A percentile compares a stretch with the other conserved stretches of the same genome.
Evolutionary conservation across 2,113 vertebrate genomes (phyloP).

Genomic region (Ophthalmolycus amberensis): DNA sequence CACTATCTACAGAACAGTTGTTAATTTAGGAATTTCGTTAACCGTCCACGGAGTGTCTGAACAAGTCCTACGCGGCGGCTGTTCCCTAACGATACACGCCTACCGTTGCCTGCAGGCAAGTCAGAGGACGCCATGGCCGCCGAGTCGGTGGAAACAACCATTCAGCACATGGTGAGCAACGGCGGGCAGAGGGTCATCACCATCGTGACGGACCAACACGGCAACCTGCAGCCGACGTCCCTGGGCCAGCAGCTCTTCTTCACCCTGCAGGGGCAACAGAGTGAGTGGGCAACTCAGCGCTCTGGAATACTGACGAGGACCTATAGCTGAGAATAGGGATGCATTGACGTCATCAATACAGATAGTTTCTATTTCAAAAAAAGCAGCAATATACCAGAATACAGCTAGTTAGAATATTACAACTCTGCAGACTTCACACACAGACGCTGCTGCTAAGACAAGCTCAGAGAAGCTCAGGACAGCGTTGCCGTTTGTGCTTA

Average conservation of each 20-base stretch:
- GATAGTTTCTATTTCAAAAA: not conserved
- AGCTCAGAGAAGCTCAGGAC: not conserved
- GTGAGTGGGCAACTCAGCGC: conserved; percentile 58
- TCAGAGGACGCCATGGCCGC: conserved; percentile 73
- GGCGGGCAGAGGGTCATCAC: conserved; percentile 84
- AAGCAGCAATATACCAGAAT: too few species aligned
- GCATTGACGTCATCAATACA: not conserved
- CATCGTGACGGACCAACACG: conserved; percentile 82
- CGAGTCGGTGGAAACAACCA: conserved; percentile 60
- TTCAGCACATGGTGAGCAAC: conserved; percentile 75
- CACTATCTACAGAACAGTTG: too few species aligned
- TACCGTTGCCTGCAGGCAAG: conserved; percentile 53
- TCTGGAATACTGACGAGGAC: not conserved
- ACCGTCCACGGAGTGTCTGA: not conserved
- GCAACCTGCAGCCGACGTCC: conserved; percentile 70
- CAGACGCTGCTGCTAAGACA: not conserved
- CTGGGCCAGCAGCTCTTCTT: conserved; percentile 81
- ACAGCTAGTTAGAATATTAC: not conserved
- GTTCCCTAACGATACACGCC: conserved; percentile 32
- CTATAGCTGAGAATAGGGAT: not conserved
- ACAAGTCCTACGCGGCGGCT: conserved; percentile 1
- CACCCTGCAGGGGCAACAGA: conserved; percentile 84
- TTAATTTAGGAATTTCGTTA: too few species aligned
- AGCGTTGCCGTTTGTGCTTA: not conserved
- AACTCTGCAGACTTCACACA: not conserved